Evolutionary conservation across 2,797 vertebrate genomes (phyloP).

Genomic region (Eurystomus glaucurus): DNA sequence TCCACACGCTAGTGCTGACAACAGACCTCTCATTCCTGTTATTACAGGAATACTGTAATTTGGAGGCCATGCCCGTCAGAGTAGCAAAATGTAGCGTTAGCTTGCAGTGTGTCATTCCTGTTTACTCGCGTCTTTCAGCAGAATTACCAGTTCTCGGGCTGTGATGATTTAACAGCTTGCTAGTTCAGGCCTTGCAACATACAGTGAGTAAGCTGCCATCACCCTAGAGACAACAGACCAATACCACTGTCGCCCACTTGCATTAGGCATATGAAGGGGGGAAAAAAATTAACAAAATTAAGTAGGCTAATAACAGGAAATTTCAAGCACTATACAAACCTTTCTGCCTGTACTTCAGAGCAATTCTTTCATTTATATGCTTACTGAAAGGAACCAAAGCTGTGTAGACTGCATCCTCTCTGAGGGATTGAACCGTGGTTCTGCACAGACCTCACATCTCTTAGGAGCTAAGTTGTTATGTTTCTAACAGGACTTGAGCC

Average conservation of each 20-base stretch:
- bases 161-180: neutral
- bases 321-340: neutral
- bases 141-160: neutral
- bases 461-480: neutral
- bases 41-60: neutral
- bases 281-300: accelerated
- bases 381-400: neutral
- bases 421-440: neutral
- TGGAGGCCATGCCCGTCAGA: neutral
- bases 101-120: neutral
- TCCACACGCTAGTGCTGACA: neutral
- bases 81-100: accelerated
- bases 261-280: accelerated
- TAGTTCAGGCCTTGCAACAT: neutral
- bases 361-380: neutral
- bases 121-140: neutral
- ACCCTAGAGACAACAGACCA: neutral
- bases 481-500: neutral
- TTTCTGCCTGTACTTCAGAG: neutral
- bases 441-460: neutral
- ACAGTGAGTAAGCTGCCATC: neutral
- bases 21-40: neutral
- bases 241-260: neutral
- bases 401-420: neutral
- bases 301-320: neutral